Percentiles rank a stretch among this genome's conserved stretches.
Evolutionary conservation across 1,140 invertebrate species (phyloP).

Genomic region (Periplaneta americana): DNA sequence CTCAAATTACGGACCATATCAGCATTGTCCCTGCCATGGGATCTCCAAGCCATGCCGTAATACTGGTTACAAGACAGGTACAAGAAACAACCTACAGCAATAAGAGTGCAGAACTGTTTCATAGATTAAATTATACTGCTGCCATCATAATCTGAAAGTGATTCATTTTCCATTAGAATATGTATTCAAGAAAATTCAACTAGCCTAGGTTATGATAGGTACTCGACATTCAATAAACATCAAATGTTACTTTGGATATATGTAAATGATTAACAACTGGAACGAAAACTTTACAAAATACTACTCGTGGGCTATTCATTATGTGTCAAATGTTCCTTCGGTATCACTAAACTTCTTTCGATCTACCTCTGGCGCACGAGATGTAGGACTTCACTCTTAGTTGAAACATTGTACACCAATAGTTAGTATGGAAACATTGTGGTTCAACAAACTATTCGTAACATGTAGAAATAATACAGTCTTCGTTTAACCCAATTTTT

Average conservation of each 20-base stretch:
- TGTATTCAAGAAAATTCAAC: background rate
- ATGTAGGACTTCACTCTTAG: background rate
- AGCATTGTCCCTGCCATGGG: constrained; percentile 75
- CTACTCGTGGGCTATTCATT: background rate
- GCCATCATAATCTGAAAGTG: background rate
- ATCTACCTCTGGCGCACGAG: background rate
- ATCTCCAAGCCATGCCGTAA: constrained; percentile 60
- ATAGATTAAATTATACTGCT: background rate
- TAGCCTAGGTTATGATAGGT: too few species aligned
- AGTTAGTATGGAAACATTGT: background rate
- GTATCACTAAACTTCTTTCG: background rate
- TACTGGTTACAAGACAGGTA: background rate
- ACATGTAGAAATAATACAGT: background rate
- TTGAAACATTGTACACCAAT: background rate
- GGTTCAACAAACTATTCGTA: background rate
- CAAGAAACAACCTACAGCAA: constrained; percentile 11
- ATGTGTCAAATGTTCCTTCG: background rate
- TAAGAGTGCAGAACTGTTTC: background rate
- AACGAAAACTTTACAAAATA: background rate
- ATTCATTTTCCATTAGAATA: background rate
- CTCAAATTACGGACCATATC: constrained; percentile 78
- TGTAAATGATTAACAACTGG: background rate
- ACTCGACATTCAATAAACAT: too few species aligned
- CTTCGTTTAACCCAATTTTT: background rate
- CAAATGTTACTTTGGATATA: background rate